Evolutionary conservation across 1,140 invertebrate genomes (phyloP).

Genomic region (Drepana arcuata): DNA sequence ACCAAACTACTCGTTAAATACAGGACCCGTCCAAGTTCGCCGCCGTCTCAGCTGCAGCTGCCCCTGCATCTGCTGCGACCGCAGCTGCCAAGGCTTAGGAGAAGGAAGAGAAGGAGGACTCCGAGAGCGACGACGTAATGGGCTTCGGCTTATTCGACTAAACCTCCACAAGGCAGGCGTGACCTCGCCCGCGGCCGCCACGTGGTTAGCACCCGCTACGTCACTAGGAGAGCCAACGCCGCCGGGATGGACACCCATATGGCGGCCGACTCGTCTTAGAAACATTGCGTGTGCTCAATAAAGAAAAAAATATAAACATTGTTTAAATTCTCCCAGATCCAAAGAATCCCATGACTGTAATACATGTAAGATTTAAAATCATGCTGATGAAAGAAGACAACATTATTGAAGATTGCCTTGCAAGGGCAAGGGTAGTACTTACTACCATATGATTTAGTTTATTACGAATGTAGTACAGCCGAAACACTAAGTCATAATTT

Average conservation of each 20-base stretch:
- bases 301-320: no score
- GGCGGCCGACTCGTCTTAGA: constrained; percentile 10
- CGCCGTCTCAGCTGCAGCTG: constrained; percentile 77
- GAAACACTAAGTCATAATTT: no score
- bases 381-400: no score
- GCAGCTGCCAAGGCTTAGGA: constrained; percentile 78
- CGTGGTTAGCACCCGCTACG: constrained; percentile 4
- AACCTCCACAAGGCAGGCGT: constrained; percentile 23
- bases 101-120: constrained; percentile 84
- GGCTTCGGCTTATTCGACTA: constrained; percentile 97
- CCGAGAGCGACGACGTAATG: constrained; percentile 96
- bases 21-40: constrained; percentile 95
- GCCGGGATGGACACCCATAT: constrained; percentile 18
- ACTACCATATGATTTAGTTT: no score
- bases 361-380: no score
- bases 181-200: neutral
- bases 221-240: constrained; percentile 9
- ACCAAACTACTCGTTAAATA: constrained; percentile 57
- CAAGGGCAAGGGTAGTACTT: no score
- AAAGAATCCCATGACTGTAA: no score
- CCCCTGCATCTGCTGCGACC: constrained; percentile 77
- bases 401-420: no score
- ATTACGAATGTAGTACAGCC: no score
- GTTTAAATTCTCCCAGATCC: no score
- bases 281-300: constrained; percentile 5